Evolutionary conservation across 2,888 invertebrate species (phyloP), one percentile per base, ranked within the genome.

Genomic region (Sycophila texana): DNA sequence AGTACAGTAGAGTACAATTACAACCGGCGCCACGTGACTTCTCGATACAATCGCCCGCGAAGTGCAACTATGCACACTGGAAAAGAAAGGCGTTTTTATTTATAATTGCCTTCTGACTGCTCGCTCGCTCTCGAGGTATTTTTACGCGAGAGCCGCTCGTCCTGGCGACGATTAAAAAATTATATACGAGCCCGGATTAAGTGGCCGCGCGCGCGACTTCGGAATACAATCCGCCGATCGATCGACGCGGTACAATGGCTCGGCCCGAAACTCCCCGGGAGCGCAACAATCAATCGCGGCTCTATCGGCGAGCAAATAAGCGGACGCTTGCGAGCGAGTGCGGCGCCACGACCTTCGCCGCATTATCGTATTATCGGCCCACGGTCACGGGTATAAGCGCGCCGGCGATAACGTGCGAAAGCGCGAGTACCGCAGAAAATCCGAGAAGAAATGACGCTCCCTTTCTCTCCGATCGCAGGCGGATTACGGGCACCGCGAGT

Each of bases 361-460:
- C 61, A 74, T 80, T 77, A 80, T 80, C 74, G 77, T 71, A 77
- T 81, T 81, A 81, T 81, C 81, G 74, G 74, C 67, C 51, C 77
- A 77, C 74, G 77, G 81, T 81, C 77, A 77, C 81, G 77, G 72
- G 61, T 72, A 71, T 65, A 47, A 73, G 39, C 39, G 39, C 61
- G 18, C n/a, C 39, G 10, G 74, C 79, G 79, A 79, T 79, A 79
- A 74, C 74, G 73, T 49, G 72, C 30, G 49, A 26, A 49, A 16
- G 73, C 18, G n/a, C 70, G 74, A 74, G 30, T 47, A n/a, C 39
- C 57, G 53, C 26, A 18, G 26, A 20, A 51, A 60, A 60, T 67
- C 74, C 67, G 58, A 26, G 58, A 70, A 30, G 60, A 60, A 26
- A 14, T 4, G 26, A 60, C 22, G 58, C 26, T 26, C 16, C 26